A percentile compares a stretch with the other conserved stretches of the same genome.
Evolutionary conservation across 1,140 invertebrate genomes (phyloP).

Genomic region (Dolichoris vasculosae): DNA sequence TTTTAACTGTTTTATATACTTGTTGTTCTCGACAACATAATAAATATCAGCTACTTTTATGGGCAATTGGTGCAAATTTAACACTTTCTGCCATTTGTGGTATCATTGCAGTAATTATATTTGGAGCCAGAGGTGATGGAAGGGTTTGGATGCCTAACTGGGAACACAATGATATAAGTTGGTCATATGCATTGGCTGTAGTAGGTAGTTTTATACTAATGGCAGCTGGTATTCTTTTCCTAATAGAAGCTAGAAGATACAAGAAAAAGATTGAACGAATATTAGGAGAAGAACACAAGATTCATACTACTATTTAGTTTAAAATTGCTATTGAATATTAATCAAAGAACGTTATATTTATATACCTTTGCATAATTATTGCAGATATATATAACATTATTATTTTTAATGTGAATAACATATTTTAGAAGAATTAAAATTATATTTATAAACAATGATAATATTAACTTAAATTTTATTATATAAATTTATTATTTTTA

Average conservation of each 20-base stretch:
- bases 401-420: slow-evolving; percentile 5
- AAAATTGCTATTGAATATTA: neutral
- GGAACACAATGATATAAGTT: slow-evolving; percentile 96
- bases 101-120: slow-evolving; percentile 83
- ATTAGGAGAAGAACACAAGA: slow-evolving; percentile 71
- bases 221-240: slow-evolving; percentile 84
- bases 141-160: slow-evolving; percentile 97
- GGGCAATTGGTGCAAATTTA: slow-evolving; percentile 83
- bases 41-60: slow-evolving; percentile 83
- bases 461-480: neutral
- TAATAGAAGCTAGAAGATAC: slow-evolving; percentile 87
- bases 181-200: slow-evolving; percentile 92
- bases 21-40: slow-evolving; percentile 86
- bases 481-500: neutral
- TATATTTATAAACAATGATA: too few relatives aligned
- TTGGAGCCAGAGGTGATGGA: slow-evolving; percentile 91
- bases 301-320: slow-evolving; percentile 56
- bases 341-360: neutral
- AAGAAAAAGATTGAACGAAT: slow-evolving; percentile 81
- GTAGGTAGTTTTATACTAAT: slow-evolving; percentile 84
- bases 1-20: slow-evolving; percentile 83
- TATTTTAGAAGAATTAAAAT: too few relatives aligned
- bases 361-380: neutral
- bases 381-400: neutral
- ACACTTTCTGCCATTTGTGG: slow-evolving; percentile 84